phyloP scores from a whole-genome alignment of 2,797 vertebrate genomes.

The Cygnus olor region DNA sequence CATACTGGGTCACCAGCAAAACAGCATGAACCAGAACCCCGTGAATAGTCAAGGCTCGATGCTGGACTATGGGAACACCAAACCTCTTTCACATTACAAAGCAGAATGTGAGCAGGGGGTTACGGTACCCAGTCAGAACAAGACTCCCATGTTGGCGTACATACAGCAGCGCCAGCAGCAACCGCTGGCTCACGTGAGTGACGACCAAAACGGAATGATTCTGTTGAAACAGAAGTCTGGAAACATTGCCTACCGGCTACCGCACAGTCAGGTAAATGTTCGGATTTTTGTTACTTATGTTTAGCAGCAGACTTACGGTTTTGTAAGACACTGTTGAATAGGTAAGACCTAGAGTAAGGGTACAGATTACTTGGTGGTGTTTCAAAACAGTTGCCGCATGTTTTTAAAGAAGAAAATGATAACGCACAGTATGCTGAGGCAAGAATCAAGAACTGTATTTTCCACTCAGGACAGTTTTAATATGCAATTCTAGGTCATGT shows the following conservation, averaged over 20 bases:
- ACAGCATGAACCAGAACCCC: conserved; percentile 79
- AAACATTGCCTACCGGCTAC: conserved; percentile 83
- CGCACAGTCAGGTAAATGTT: conserved; percentile 87
- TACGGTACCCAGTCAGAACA: conserved; percentile 81
- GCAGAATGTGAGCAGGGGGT: conserved; percentile 82
- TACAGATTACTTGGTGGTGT: neutral
- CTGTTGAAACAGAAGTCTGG: conserved; percentile 88
- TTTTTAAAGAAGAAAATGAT: neutral
- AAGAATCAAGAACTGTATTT: neutral
- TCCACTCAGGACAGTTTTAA: neutral
- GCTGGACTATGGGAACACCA: conserved; percentile 93
- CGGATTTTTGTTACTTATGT: neutral
- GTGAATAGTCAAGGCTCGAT: conserved; percentile 79
- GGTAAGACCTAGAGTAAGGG: neutral
- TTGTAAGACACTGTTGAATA: neutral
- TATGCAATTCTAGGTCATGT: neutral
- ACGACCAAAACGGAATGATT: conserved; percentile 84
- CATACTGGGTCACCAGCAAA: conserved; percentile 86
- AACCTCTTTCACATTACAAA: conserved; percentile 95
- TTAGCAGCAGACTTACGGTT: neutral
- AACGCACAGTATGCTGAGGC: neutral
- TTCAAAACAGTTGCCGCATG: neutral
- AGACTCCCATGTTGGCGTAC: conserved; percentile 83
- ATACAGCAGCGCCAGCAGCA: conserved; percentile 81
- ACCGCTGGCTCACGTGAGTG: conserved; percentile 70